Conservation (phyloP, 2,113 vertebrate genomes). For the Sander lucioperca region DNA sequence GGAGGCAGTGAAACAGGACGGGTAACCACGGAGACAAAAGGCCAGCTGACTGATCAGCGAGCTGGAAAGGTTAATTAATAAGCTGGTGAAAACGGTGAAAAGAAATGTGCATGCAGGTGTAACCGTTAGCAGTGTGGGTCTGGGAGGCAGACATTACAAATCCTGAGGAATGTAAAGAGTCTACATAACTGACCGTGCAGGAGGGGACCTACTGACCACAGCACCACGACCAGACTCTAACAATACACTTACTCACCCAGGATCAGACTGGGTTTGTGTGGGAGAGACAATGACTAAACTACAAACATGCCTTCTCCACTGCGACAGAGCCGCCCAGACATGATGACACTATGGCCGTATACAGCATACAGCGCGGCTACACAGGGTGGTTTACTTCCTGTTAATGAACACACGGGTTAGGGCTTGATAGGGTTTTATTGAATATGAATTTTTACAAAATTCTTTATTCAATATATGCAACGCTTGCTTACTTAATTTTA, state of each 20-base stretch:
- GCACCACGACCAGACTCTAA: conserved; percentile 19
- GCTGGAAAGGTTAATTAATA: background rate
- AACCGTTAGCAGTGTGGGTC: background rate
- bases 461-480: background rate
- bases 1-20: background rate
- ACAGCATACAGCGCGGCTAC: background rate
- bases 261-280: conserved; percentile 24
- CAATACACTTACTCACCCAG: conserved; percentile 21
- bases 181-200: conserved; percentile 53
- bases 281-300: conserved; percentile 14
- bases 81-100: background rate
- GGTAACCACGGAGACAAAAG: background rate
- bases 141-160: conserved; percentile 68
- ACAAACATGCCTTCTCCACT: background rate
- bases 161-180: conserved; percentile 69
- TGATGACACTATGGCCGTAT: background rate
- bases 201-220: conserved; percentile 63
- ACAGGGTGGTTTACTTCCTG: background rate
- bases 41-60: background rate
- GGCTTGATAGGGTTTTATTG: background rate
- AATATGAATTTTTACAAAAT: background rate
- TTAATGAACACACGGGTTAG: background rate
- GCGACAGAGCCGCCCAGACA: background rate
- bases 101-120: conserved; percentile 28
- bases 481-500: background rate